Evolutionary conservation across 2,113 vertebrate species (phyloP), one percentile per base, ranked within the genome.

Genomic region (Charadrius vociferus): DNA sequence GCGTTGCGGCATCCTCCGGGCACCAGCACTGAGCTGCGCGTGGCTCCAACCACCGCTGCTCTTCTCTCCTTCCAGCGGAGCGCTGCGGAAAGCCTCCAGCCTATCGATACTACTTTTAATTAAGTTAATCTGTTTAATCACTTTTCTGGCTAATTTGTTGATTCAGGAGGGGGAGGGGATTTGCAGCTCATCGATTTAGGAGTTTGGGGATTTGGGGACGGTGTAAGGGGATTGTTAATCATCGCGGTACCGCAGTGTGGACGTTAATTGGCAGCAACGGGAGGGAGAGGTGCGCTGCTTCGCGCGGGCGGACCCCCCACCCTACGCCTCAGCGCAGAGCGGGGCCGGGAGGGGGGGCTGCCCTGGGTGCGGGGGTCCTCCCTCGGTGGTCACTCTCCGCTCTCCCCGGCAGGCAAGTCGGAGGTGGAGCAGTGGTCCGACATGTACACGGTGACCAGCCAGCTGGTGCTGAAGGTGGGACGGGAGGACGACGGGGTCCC

Each of bases 381-480:
- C 67, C 17, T 30, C 2, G 18, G 6, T 10, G 27, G 2, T 72
- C 65, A 39, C 58, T 10, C 21, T 59, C 14, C 9, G 0, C 58
- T 10, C 41, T 61, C 47, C 43, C 43, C 11, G 5, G 14, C 96
- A 97, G 99, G 99, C 79, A 99, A 99, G 77, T 98, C 98, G 3
- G 99, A 99, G 50, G 98, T 99, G 94, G 99, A 99, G 93, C 98
- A 99, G 93, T 98, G 98, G 98, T 99, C 98, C 0, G 99, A 99
- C 95, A 99, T 99, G 99, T 99, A 98, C 98, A 99, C 99, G 0
- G 99, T 99, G 97, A 99, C 98, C 82, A 99, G 99, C 80, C 98
- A 98, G 53, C 99, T 99, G 74, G 98, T 98, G 81, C 98, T 99
- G 83, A 99, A 98, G 86, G 99, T 99, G 97, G 98, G 97, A 43